These are phyloP conservation scores for Todiramphus saurophagus DNA, from an alignment of 2,113 vertebrate genomes.

Conservation along the genomic window DNA sequence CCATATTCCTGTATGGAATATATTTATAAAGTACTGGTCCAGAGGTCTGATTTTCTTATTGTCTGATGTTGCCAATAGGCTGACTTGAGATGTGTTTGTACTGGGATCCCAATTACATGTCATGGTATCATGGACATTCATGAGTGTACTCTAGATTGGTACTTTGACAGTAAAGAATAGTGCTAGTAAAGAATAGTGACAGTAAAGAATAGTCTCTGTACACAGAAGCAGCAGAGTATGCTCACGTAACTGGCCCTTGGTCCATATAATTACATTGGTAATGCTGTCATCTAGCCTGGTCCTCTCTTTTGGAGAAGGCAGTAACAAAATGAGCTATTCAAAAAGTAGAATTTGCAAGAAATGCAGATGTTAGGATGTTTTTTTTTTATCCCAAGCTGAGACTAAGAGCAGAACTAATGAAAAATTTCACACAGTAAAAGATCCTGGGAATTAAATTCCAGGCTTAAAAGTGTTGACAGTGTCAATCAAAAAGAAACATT, in stretches of 20 bases:
- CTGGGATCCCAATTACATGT: background rate
- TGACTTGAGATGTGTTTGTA: background rate
- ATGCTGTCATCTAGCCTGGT: background rate
- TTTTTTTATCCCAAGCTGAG: background rate
- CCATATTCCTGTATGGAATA: background rate
- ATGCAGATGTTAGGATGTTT: background rate
- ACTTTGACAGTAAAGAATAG: background rate
- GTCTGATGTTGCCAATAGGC: background rate
- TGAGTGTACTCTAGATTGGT: background rate
- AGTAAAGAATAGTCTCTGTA: background rate
- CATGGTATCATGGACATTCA: accelerated
- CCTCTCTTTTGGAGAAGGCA: background rate
- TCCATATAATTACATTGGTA: background rate
- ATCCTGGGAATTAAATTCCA: background rate
- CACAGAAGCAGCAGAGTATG: background rate
- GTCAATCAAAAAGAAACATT: background rate
- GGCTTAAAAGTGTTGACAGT: background rate
- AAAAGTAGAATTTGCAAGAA: background rate
- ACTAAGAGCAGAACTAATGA: background rate
- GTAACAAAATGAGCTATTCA: background rate
- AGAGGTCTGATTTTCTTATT: background rate
- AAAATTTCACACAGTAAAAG: background rate
- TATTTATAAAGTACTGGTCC: background rate
- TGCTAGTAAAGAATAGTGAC: background rate
- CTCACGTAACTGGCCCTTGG: background rate